A percentile compares a stretch with the other conserved stretches of the same genome.
phyloP scores from a whole-genome alignment of 2,888 invertebrate species.

The Malthinus flaveolus region DNA sequence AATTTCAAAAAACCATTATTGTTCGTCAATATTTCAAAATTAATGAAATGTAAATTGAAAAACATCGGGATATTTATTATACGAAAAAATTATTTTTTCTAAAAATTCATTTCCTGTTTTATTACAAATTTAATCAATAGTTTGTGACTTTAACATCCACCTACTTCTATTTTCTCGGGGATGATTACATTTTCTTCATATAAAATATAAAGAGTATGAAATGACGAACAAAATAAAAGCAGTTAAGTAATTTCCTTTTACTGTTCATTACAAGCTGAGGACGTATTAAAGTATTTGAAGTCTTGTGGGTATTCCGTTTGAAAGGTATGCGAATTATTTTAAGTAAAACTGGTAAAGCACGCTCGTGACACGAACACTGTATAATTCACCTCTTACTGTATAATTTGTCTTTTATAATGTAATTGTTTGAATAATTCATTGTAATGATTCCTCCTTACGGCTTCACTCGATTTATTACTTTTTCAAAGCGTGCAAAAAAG shows the following conservation, averaged over 20 bases:
- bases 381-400: constrained; percentile 52
- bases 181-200: constrained; percentile 24
- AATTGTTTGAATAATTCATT: constrained; percentile 56
- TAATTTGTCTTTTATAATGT: constrained; percentile 56
- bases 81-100: constrained; percentile 13
- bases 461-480: constrained; percentile 36
- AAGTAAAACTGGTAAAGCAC: constrained; percentile 46
- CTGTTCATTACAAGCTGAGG: neutral
- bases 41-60: neutral
- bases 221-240: constrained; percentile 6
- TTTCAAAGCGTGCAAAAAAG: constrained; percentile 13
- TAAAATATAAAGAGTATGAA: neutral
- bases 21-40: neutral
- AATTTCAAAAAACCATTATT: too few relatives aligned
- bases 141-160: constrained; percentile 8
- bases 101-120: constrained; percentile 33
- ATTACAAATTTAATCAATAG: constrained; percentile 32
- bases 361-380: constrained; percentile 48
- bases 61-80: constrained; percentile 8
- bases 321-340: constrained; percentile 32
- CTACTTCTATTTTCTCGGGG: constrained; percentile 17
- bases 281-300: constrained; percentile 12
- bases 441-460: constrained; percentile 42
- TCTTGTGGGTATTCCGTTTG: neutral
- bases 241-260: constrained; percentile 23